Base-by-base conservation (phyloP, 35 echinoderm and acorn worm species). In the Ophioderma brevispina region DNA sequence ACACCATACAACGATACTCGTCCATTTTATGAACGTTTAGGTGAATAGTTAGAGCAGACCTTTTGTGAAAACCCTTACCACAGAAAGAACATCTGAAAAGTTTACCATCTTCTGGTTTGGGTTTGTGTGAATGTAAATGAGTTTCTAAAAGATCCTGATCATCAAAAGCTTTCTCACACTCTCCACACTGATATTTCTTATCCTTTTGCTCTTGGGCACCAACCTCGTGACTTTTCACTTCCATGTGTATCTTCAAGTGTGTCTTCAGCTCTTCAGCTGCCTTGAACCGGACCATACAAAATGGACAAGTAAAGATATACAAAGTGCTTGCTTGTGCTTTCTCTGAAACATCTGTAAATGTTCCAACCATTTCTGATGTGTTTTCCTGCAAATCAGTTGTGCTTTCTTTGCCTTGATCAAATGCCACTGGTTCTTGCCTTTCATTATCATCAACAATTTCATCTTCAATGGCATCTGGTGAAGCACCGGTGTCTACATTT, bases 151-250 rank as follows among this genome's bases (percentile, higher is more conserved):
- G 59, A 6, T 70, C 59, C 5, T 25, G n/a, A 25, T 3, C 4
- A 70, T 70, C 59, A 70, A 70, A 70, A 25, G 59, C 59, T 70
- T 70, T 70, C n/a, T 70, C 59, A 70, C 59, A 70, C 59, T 70
- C 59, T 4, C 59, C 28, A 25, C 59, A 70, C n/a, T 18, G 17
- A 25, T 70, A 25, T 6, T 70, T 25, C n/a, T 70, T 25, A 3
- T 70, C n/a, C 6, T 25, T 70, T 18, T 18, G 10, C 28, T 70
- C 59, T 70, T 70, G 5, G 4, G 6, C n/a, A 3, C n/a, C 28
- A 70, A 3, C 59, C 4, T 4, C 59, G 4, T 4, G 4, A 6
- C 10, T 70, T 70, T 70, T 70, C 15, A 70, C 23, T 25, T 25
- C 59, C 28, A 30, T 30, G n/a, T 70, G 59, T 70, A 25, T 25